Conservation (phyloP, 2,113 vertebrate species). For the Montifringilla adamsi region DNA sequence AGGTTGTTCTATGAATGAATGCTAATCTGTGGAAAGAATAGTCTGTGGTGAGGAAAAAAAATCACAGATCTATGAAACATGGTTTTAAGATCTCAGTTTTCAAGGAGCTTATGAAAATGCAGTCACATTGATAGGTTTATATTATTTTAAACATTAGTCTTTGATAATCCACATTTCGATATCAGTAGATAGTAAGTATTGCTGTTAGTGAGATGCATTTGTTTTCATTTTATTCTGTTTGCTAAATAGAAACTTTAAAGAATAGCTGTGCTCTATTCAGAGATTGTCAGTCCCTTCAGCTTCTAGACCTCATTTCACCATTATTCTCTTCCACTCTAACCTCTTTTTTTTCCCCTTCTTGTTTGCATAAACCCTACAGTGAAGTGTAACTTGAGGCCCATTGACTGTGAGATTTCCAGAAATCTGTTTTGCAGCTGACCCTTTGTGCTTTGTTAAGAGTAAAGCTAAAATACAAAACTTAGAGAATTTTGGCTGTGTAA, state of each 20-base stretch:
- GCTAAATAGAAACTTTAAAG: not conserved
- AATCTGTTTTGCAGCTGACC: not conserved
- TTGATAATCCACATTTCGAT: not conserved
- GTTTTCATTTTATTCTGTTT: not conserved
- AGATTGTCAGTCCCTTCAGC: not conserved
- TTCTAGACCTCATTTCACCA: not conserved
- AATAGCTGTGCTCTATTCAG: not conserved
- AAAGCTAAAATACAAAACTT: not conserved
- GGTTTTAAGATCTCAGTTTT: not conserved
- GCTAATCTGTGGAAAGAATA: not conserved
- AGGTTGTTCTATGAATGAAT: not conserved
- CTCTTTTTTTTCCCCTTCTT: accelerated
- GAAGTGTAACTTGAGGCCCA: not conserved
- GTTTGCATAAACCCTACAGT: not conserved
- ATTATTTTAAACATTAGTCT: not conserved
- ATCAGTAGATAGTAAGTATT: not conserved
- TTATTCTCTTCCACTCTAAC: not conserved
- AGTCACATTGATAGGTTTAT: not conserved
- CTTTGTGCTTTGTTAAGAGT: not conserved
- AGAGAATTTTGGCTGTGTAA: not conserved
- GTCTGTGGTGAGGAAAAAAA: not conserved
- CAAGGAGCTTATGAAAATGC: not conserved
- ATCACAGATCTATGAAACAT: not conserved
- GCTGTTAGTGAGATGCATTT: not conserved
- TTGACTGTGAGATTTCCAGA: not conserved